These are phyloP conservation scores for Endotricha flammealis DNA, from an alignment of 2,888 invertebrate genomes.

Conservation along the genomic window DNA sequence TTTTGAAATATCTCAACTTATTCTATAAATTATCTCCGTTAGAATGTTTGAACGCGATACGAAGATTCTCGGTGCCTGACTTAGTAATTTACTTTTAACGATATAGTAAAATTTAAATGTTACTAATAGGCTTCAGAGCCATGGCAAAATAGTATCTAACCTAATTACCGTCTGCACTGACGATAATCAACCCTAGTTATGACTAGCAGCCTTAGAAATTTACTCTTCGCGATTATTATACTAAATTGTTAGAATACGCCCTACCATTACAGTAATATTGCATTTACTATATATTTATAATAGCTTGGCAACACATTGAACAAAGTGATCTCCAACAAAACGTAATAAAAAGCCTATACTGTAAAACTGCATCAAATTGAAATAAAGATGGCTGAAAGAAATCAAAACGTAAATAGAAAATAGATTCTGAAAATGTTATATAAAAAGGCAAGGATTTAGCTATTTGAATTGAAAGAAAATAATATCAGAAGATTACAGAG, in stretches of 20 bases:
- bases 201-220: slow-evolving; percentile 33
- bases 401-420: too few relatives aligned
- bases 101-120: slow-evolving; percentile 53
- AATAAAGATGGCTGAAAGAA: too few relatives aligned
- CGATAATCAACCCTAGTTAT: slow-evolving; percentile 23
- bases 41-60: slow-evolving; percentile 28
- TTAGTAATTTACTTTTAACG: slow-evolving; percentile 58
- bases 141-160: slow-evolving; percentile 49
- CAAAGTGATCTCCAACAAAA: too few relatives aligned
- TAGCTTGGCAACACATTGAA: neutral
- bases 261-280: slow-evolving; percentile 39
- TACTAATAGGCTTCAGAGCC: slow-evolving; percentile 55
- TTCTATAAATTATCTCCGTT: slow-evolving; percentile 31
- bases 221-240: slow-evolving; percentile 49
- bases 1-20: slow-evolving; percentile 47
- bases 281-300: slow-evolving; percentile 36
- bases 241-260: slow-evolving; percentile 51
- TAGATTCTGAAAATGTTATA: too few relatives aligned
- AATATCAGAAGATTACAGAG: slow-evolving; percentile 1
- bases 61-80: slow-evolving; percentile 55
- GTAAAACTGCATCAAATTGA: too few relatives aligned
- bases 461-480: neutral
- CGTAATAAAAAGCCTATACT: too few relatives aligned
- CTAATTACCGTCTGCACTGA: slow-evolving; percentile 33
- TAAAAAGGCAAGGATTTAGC: too few relatives aligned